Evolutionary conservation across 2,888 invertebrate species (phyloP).

Genomic region (Coleophora deauratella): DNA sequence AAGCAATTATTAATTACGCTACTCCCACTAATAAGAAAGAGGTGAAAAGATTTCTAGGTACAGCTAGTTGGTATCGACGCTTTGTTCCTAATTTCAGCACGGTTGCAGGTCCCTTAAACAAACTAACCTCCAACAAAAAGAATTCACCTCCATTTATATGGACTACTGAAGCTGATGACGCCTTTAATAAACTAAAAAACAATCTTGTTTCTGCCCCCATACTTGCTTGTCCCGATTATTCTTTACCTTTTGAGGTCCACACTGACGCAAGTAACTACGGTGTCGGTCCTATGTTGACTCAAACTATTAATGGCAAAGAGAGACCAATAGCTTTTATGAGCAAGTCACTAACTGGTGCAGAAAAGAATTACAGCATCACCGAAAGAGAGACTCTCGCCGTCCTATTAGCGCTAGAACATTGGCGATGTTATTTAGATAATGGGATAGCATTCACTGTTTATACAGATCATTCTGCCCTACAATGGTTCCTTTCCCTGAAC

Average conservation of each 20-base stretch:
- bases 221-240: slow-evolving; percentile 16
- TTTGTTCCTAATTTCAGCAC: slow-evolving; percentile 21
- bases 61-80: slow-evolving; percentile 21
- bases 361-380: slow-evolving; percentile 21
- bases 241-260: slow-evolving; percentile 12
- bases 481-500: slow-evolving; percentile 8
- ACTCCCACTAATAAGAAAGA: slow-evolving; percentile 19
- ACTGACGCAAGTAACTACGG: too few relatives aligned
- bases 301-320: too few relatives aligned
- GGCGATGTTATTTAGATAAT: slow-evolving; percentile 23
- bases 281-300: too few relatives aligned
- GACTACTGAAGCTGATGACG: not conserved
- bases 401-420: slow-evolving; percentile 21
- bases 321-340: not conserved
- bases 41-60: slow-evolving; percentile 19
- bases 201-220: slow-evolving; percentile 5
- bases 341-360: slow-evolving; percentile 1
- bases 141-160: slow-evolving; percentile 15
- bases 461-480: slow-evolving; percentile 17
- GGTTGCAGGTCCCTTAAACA: slow-evolving; percentile 19
- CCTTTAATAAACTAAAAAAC: slow-evolving; percentile 5
- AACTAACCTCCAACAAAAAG: slow-evolving; percentile 17
- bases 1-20: slow-evolving; percentile 17
- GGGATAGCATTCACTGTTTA: slow-evolving; percentile 16
- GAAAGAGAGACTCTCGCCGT: slow-evolving; percentile 25